These are phyloP conservation scores for Galbula dea DNA, from an alignment of 2,113 vertebrate genomes.

Conservation along the genomic window DNA sequence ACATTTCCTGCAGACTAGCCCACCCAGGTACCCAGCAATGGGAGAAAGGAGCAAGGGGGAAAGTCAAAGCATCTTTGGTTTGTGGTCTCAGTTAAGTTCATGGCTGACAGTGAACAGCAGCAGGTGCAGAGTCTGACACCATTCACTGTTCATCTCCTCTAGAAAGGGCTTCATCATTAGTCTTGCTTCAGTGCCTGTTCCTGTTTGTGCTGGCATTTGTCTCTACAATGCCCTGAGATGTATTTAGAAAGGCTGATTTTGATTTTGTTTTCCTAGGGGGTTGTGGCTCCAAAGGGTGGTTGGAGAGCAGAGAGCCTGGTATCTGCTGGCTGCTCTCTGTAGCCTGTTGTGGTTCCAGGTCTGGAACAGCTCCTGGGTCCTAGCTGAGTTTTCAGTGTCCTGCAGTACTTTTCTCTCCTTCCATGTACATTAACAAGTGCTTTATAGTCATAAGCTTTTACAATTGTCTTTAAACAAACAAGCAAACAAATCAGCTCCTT, in stretches of 20 bases:
- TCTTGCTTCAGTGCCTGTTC: background rate
- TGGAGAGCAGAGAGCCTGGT: background rate
- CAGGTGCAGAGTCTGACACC: rapidly evolving
- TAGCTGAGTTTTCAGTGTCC: background rate
- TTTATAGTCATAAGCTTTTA: background rate
- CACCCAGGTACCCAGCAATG: background rate
- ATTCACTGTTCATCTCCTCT: rapidly evolving
- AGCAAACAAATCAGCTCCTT: background rate
- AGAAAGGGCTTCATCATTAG: rapidly evolving
- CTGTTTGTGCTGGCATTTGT: rapidly evolving
- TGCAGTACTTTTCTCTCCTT: background rate
- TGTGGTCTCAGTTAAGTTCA: background rate
- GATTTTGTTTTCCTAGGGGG: rapidly evolving
- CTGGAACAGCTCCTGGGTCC: rapidly evolving
- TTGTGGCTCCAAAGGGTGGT: rapidly evolving
- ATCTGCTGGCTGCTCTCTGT: background rate
- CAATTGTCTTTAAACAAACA: background rate
- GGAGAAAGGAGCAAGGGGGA: background rate
- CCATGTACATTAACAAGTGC: background rate
- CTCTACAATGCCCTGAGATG: rapidly evolving
- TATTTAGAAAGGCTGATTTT: background rate
- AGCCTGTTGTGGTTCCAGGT: background rate
- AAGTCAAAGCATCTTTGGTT: background rate
- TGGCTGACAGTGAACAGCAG: background rate
- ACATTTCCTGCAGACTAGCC: background rate